Conservation (phyloP, 1,140 invertebrate species). For the Tetramorium simillimum region DNA sequence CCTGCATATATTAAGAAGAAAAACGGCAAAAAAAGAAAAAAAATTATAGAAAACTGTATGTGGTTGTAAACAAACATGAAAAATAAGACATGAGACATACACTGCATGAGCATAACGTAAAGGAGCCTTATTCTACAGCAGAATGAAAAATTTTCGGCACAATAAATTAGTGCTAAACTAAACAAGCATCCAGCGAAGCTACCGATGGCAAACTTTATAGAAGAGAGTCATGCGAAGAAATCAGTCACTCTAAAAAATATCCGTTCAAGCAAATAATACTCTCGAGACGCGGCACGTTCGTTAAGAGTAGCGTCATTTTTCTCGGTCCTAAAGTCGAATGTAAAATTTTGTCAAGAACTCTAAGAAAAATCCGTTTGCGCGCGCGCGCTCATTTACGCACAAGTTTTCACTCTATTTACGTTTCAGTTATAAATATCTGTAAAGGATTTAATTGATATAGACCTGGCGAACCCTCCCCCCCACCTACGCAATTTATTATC, state of each 20-base stretch:
- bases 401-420: constrained; percentile 54
- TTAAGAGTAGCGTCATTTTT: not conserved
- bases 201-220: constrained; percentile 83
- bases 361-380: constrained; percentile 15
- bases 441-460: constrained; percentile 51
- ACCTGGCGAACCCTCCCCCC: not conserved
- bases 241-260: constrained; percentile 76
- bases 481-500: constrained; percentile 54
- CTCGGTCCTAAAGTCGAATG: constrained; percentile 43
- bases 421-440: constrained; percentile 55
- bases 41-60: constrained; percentile 63
- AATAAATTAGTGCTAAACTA: constrained; percentile 85
- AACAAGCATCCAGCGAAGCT: constrained; percentile 85
- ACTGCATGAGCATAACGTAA: constrained; percentile 84
- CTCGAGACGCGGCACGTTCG: not conserved
- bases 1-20: constrained; percentile 27
- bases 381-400: not conserved
- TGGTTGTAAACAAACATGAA: constrained; percentile 79
- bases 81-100: constrained; percentile 85
- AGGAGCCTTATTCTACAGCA: constrained; percentile 80
- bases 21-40: constrained; percentile 15
- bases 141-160: constrained; percentile 80
- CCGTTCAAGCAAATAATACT: constrained; percentile 72
- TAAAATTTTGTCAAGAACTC: constrained; percentile 50
- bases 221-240: constrained; percentile 84